Base-by-base conservation (phyloP, 1,140 invertebrate genomes). In the Drosophila willistoni region DNA sequence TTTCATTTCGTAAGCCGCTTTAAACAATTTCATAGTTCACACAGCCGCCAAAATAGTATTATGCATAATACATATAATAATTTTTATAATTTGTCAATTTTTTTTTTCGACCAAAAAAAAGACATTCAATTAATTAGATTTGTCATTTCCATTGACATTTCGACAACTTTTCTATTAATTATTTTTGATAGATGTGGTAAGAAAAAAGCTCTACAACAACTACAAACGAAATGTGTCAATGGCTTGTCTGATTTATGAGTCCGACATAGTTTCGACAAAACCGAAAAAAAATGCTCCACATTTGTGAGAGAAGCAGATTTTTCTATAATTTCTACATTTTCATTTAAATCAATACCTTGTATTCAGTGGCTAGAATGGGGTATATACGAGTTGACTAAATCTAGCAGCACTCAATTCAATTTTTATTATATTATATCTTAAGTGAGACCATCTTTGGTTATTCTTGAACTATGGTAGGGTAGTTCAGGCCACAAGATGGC, bases 121-220 rank as follows among this genome's bases (percentile, higher is more conserved):
- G 54, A 42, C 55, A 70, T 61, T 41, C 78, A 90, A 89, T 89
- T 89, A 89, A 89, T 89, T 90, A 90, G 66, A 89, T 90, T 90
- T 89, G 80, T 89, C 84, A 84, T 75, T 67, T 63, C 64, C 84
- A 89, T 89, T 89, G 84, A 85, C 84, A 90, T 90, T 79, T 89
- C 84, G 84, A 89, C 84, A 89, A 89, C 69, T 90, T 84, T 85
- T 90, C 84, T 85, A 89, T 89, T 89, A 84, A 89, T 89, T 89
- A 90, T 89, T 79, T 89, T 76, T 89, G 77, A 87, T 89, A 87
- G 84, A 89, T 83, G 72, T 75, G 69, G 68, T 51, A 75, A 63
- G 44, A 51, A 51, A 51, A 39, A 39, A 51, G 44, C 44, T 51
- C 44, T 56, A 68, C 55, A 60, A 22, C 51, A 72, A 79, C 44